phyloP scores from a whole-genome alignment of 2,888 invertebrate species.

The Nomada flava region DNA sequence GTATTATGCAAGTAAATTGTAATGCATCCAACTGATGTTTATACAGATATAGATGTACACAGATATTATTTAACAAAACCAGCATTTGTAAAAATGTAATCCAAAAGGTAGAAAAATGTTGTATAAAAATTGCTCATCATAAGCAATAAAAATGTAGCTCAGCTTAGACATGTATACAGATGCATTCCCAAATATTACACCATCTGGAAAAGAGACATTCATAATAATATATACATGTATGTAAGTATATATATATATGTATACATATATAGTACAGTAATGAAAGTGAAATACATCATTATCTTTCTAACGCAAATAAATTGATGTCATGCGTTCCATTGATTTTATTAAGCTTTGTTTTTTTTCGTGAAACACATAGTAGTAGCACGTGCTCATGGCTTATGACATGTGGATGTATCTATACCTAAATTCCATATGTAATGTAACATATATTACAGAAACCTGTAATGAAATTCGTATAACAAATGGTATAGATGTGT shows the following conservation, averaged over 20 bases:
- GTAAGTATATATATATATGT: neutral
- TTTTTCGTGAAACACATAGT: too few relatives aligned
- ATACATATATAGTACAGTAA: neutral
- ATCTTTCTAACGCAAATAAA: neutral
- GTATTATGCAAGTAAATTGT: conserved; percentile 11
- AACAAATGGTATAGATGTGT: conserved; percentile 1
- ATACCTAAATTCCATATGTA: neutral
- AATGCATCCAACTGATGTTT: conserved; percentile 7
- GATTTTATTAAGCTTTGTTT: too few relatives aligned
- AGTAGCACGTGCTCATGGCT: too few relatives aligned
- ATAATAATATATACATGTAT: neutral
- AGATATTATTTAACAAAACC: conserved; percentile 7
- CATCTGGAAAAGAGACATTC: conserved; percentile 49
- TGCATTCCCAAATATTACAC: conserved; percentile 6
- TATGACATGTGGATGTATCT: too few relatives aligned
- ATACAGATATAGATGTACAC: conserved; percentile 3
- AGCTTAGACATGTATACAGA: neutral
- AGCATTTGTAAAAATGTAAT: conserved; percentile 25
- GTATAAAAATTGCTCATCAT: conserved; percentile 25
- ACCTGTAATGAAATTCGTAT: neutral
- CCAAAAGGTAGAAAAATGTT: conserved; percentile 35
- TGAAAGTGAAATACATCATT: neutral
- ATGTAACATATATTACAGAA: neutral
- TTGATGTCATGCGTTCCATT: neutral
- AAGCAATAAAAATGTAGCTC: conserved; percentile 15